Evolutionary conservation across 2,888 invertebrate genomes (phyloP).

Genomic region (Desoria tigrina): DNA sequence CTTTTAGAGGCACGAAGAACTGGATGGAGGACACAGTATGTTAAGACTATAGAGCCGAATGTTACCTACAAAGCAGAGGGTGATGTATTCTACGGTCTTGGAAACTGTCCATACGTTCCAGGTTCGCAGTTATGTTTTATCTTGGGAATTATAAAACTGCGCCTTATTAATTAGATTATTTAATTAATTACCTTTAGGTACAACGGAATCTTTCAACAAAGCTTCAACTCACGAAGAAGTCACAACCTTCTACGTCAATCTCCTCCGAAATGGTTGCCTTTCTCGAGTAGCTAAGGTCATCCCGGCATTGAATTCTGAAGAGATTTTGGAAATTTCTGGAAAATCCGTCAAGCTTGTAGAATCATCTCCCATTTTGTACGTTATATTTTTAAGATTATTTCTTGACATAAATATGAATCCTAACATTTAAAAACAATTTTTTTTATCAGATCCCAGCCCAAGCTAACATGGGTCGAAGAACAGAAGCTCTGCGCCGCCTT

Average conservation of each 20-base stretch:
- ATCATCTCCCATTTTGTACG: neutral
- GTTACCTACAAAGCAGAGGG: neutral
- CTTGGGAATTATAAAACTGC: too few species aligned
- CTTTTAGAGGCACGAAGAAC: neutral
- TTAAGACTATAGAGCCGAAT: conserved; percentile 5
- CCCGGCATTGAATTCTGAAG: conserved; percentile 1
- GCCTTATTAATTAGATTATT: too few species aligned
- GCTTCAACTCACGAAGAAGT: neutral
- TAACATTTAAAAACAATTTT: too few species aligned
- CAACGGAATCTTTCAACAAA: neutral
- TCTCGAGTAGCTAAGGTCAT: neutral
- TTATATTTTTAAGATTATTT: too few species aligned
- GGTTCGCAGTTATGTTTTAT: too few species aligned
- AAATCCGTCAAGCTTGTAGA: neutral
- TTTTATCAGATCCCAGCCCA: neutral
- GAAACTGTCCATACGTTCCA: neutral
- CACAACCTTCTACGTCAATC: neutral
- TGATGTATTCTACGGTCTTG: conserved; percentile 6
- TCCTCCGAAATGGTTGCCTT: neutral
- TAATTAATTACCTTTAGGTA: neutral
- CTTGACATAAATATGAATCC: too few species aligned
- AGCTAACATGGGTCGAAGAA: conserved; percentile 9
- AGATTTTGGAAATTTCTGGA: neutral
- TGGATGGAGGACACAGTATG: conserved; percentile 11
- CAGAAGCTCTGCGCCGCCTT: conserved; percentile 7